Base-by-base conservation (phyloP, 2,113 vertebrate species). In the Coptodon rendalli region DNA sequence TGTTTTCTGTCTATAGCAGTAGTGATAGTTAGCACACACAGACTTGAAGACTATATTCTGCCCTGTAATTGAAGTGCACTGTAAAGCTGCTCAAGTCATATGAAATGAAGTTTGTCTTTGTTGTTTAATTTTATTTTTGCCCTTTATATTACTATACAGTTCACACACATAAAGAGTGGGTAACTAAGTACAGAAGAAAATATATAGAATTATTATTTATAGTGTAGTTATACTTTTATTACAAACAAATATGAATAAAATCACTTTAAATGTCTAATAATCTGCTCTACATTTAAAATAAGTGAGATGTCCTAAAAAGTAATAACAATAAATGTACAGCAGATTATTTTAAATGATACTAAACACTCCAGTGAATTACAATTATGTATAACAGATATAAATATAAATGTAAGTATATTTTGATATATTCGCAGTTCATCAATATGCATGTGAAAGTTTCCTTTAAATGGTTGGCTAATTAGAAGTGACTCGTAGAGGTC, bases 221-320 rank as follows among this genome's bases (percentile, higher is more conserved):
- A 48, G 14, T 29, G 6, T 76, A 76, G 9, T 76, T 43, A 43
- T 9, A 13, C 38, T 24, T 43, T 71, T 71, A 22, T 71, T 9
- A 9, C 0, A 0, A 27, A 73, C 13, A 43, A 43, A 43, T 9
- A 43, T 0, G 36, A 43, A 9, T 24, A 1, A 43, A 22, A 71
- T 43, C 38, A 27, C 38, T 71, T 71, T 71, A 45, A 45, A 73
- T 73, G 5, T 45, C 38, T 6, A 45, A 73, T 73, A 43, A 24
- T 13, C n/a, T 71, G n/a, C 66, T 71, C 36, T 40, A 68, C 1
- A 6, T 40, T 40, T 40, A 43, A 71, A 71, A 71, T 71, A 24
- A 43, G 0, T 43, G n/a, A 24, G 38, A 43, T 24, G 66, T 71
- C 7, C 43, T 1, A 24, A 71, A 40, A 71, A 43, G n/a, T 71